These are phyloP conservation scores for Agrochola circellaris DNA, from an alignment of 2,888 invertebrate species.

Conservation along the genomic window DNA sequence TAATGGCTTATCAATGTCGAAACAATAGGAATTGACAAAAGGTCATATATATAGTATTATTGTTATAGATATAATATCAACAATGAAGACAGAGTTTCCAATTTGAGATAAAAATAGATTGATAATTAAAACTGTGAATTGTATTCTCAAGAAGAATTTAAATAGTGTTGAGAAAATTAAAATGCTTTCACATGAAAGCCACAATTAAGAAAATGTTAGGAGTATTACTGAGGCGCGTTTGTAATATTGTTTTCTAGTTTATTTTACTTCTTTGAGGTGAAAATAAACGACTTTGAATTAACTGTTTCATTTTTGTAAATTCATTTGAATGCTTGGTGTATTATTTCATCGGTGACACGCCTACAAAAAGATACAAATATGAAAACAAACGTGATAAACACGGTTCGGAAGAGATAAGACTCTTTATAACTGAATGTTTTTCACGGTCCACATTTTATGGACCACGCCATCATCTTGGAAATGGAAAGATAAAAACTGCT, in stretches of 20 bases:
- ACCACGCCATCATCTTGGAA: slow-evolving; percentile 46
- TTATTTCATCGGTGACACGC: background rate
- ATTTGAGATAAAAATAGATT: slow-evolving; percentile 31
- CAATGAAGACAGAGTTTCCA: slow-evolving; percentile 4
- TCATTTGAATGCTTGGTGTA: background rate
- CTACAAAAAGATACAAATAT: slow-evolving; percentile 8
- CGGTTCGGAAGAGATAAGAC: slow-evolving; percentile 39
- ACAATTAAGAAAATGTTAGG: slow-evolving; percentile 22
- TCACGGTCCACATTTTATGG: slow-evolving; percentile 44
- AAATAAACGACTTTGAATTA: background rate
- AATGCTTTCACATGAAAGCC: slow-evolving; percentile 22
- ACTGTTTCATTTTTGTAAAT: background rate
- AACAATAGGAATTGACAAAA: slow-evolving; percentile 7
- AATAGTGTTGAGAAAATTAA: slow-evolving; percentile 26
- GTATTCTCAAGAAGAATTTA: slow-evolving; percentile 27
- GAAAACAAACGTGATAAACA: slow-evolving; percentile 56
- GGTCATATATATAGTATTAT: background rate
- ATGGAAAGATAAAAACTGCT: slow-evolving; percentile 42
- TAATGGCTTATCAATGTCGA: background rate
- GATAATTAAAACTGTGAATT: slow-evolving; percentile 41
- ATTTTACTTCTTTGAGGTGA: slow-evolving; percentile 14
- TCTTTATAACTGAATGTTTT: slow-evolving; percentile 46
- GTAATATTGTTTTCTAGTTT: slow-evolving; percentile 31
- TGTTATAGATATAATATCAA: slow-evolving; percentile 6
- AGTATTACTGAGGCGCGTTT: slow-evolving; percentile 6